These are phyloP conservation scores for Enteromius trimaculatus DNA, from an alignment of 2,797 vertebrate genomes.

Conservation along the genomic window DNA sequence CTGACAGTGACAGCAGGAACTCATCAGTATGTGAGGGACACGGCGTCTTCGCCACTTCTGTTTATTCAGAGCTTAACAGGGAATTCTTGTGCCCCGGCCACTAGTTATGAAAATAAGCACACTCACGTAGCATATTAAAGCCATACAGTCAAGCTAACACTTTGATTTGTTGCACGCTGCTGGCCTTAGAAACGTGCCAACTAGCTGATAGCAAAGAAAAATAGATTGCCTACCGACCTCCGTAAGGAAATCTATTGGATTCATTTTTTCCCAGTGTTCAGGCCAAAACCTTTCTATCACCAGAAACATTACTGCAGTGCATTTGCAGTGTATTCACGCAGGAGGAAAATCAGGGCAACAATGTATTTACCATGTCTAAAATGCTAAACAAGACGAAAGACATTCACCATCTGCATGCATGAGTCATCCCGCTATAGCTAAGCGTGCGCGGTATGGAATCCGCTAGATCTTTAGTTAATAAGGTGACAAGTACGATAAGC, in stretches of 20 bases:
- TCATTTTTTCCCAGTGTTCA: neutral
- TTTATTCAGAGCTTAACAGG: constrained; percentile 44
- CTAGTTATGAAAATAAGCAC: constrained; percentile 45
- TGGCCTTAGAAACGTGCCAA: constrained; percentile 21
- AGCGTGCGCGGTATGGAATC: neutral
- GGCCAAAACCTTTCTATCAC: constrained; percentile 15
- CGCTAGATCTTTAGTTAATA: constrained; percentile 29
- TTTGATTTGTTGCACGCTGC: constrained; percentile 42
- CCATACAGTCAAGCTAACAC: constrained; percentile 21
- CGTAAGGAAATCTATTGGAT: constrained; percentile 41
- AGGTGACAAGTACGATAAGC: constrained; percentile 26
- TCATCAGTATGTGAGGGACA: constrained; percentile 31
- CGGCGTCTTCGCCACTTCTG: constrained; percentile 8
- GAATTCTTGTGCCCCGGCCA: constrained; percentile 35
- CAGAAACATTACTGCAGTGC: constrained; percentile 11
- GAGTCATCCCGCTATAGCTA: constrained; percentile 18
- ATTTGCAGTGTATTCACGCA: constrained; percentile 25
- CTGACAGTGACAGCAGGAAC: constrained; percentile 8
- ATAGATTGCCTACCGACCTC: neutral
- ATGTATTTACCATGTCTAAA: constrained; percentile 22
- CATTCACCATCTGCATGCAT: constrained; percentile 35
- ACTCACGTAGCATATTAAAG: constrained; percentile 26
- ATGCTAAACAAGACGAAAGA: constrained; percentile 26
- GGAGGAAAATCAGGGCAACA: neutral
- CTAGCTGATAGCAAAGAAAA: constrained; percentile 14